Conservation (phyloP, 37 sponge, comb jelly and placozoan genomes). For the Chondrilla cf. caribensis region DNA sequence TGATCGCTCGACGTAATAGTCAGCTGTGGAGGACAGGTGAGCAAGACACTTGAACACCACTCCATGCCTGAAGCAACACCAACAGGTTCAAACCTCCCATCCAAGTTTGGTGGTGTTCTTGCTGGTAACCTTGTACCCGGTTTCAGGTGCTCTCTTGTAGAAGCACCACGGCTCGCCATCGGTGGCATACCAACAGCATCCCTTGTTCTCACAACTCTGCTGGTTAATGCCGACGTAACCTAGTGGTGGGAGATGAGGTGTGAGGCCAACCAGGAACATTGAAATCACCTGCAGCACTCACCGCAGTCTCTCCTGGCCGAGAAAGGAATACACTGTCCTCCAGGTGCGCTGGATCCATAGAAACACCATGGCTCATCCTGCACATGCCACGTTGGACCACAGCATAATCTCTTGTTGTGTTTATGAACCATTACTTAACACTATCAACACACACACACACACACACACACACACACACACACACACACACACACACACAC, state of each 20-base stretch:
- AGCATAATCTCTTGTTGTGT: neutral
- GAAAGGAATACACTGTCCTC: neutral
- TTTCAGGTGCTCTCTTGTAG: constrained; percentile 3
- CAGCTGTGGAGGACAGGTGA: neutral
- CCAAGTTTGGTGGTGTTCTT: neutral
- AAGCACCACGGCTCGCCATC: constrained; percentile 49
- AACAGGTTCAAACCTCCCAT: neutral
- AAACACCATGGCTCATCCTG: neutral
- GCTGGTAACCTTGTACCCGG: neutral
- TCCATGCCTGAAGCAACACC: neutral
- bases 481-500: too few species aligned
- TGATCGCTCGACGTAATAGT: neutral
- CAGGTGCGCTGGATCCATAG: neutral
- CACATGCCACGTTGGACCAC: neutral
- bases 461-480: too few species aligned
- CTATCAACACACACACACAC: too few species aligned
- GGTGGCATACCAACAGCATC: constrained; percentile 11
- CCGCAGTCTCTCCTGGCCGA: neutral
- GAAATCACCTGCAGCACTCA: too few species aligned
- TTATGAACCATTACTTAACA: too few species aligned
- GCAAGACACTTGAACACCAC: neutral
- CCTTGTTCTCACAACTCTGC: neutral
- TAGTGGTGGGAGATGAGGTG: neutral
- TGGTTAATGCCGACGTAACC: neutral
- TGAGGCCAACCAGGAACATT: neutral